Percentiles rank a stretch among this genome's conserved stretches.
phyloP scores from a whole-genome alignment of 53 echinoderm and acorn worm genomes.

The Arbacia lixula region DNA sequence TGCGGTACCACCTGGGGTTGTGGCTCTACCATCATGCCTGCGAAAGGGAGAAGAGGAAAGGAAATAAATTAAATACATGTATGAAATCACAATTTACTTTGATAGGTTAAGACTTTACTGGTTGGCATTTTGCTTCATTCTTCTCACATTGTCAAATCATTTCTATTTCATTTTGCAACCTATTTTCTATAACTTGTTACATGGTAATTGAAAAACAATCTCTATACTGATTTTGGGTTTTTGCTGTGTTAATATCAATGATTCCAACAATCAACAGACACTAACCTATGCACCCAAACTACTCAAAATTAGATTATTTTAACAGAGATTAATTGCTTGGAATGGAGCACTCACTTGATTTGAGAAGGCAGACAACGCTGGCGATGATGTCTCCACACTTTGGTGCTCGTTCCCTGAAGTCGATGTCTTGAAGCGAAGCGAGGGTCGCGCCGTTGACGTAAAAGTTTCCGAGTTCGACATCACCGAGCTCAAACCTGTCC shows the following conservation, averaged over 20 bases:
- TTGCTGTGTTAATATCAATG: no score
- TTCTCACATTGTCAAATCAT: not conserved
- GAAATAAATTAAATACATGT: not conserved
- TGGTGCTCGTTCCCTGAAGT: slow-evolving; percentile 73
- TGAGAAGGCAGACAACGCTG: slow-evolving; percentile 23
- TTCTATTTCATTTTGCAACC: no score
- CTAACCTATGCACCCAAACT: no score
- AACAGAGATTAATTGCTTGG: no score
- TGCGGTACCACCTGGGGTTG: slow-evolving; percentile 32
- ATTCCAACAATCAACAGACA: no score
- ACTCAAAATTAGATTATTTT: no score
- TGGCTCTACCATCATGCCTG: not conserved
- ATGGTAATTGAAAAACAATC: no score
- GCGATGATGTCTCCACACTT: slow-evolving; percentile 79
- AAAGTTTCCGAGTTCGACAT: slow-evolving; percentile 72
- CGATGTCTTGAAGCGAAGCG: slow-evolving; percentile 68
- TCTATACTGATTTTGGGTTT: no score
- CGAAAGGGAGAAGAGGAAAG: not conserved
- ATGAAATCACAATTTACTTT: no score
- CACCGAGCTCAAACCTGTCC: slow-evolving; percentile 63
- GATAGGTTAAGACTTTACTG: no score
- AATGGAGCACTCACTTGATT: slow-evolving; percentile 26
- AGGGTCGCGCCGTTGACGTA: slow-evolving; percentile 72
- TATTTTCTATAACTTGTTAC: no score
- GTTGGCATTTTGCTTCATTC: not conserved